Evolutionary conservation across 2,113 vertebrate genomes (phyloP).

Genomic region (Aplodontia rufa): DNA sequence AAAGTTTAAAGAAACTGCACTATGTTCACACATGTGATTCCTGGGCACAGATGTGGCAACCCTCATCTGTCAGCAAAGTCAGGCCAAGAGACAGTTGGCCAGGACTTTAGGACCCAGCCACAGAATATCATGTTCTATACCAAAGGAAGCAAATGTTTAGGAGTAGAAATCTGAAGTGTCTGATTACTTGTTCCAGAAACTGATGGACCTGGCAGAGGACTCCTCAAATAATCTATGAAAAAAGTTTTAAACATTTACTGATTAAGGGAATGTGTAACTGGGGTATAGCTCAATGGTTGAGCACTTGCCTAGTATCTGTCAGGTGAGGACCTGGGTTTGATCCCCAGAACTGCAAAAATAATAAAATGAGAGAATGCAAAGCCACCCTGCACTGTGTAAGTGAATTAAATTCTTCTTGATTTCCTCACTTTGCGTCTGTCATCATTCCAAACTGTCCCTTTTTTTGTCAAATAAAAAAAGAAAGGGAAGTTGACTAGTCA

Average conservation of each 20-base stretch:
- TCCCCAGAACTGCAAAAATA: not conserved
- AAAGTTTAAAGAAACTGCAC: not conserved
- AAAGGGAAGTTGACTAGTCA: not conserved
- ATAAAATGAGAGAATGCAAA: not conserved
- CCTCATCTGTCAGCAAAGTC: no score
- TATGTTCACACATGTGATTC: not conserved
- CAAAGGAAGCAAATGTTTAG: not conserved
- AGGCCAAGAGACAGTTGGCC: not conserved
- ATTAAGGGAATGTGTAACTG: not conserved
- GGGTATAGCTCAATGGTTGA: no score
- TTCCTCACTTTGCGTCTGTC: not conserved
- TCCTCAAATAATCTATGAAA: not conserved
- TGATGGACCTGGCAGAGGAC: not conserved
- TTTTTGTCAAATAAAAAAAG: not conserved
- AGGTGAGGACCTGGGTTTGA: not conserved
- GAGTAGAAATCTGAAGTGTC: not conserved
- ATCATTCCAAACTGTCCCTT: not conserved
- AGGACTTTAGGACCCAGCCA: accelerated
- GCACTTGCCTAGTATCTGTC: not conserved
- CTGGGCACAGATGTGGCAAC: not conserved
- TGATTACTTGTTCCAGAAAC: not conserved
- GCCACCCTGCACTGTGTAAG: not conserved
- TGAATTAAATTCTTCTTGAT: not conserved
- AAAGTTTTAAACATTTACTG: not conserved
- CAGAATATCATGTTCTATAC: not conserved